phyloP scores from a whole-genome alignment of 1,140 invertebrate genomes.

The Aricia agestis region DNA sequence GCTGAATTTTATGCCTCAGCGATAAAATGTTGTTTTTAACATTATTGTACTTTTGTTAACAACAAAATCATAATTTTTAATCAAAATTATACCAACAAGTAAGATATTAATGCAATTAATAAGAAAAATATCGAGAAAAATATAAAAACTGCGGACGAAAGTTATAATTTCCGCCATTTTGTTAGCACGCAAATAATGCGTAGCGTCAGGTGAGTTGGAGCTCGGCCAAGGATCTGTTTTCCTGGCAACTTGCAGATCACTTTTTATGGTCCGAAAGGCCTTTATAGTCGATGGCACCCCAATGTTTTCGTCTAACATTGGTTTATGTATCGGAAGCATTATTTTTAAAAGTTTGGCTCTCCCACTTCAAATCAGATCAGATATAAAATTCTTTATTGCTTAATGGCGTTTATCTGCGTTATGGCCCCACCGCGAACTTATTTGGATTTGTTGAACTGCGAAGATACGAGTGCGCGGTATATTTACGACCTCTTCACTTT shows the following conservation, averaged over 20 bases:
- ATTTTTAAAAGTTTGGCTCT: conserved; percentile 71
- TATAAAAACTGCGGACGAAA: neutral
- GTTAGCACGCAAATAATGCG: conserved; percentile 19
- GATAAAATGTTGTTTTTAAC: too few species aligned
- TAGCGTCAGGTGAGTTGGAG: conserved; percentile 67
- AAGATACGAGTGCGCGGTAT: conserved; percentile 1
- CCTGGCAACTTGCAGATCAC: conserved; percentile 71
- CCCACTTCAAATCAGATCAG: conserved; percentile 49
- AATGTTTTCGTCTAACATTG: conserved; percentile 66
- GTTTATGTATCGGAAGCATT: conserved; percentile 74
- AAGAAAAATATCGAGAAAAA: too few species aligned
- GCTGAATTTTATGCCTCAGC: too few species aligned
- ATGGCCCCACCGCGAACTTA: conserved; percentile 14
- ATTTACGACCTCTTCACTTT: conserved; percentile 10
- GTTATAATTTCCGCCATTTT: neutral
- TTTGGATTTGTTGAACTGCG: conserved; percentile 13
- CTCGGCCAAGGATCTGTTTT: conserved; percentile 71
- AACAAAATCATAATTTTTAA: too few species aligned
- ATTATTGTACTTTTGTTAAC: too few species aligned
- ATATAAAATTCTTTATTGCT: conserved; percentile 41
- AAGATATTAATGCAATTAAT: too few species aligned
- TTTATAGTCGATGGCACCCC: conserved; percentile 67
- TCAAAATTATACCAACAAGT: too few species aligned
- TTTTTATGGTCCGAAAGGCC: conserved; percentile 75
- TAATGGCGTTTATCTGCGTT: conserved; percentile 34